Evolutionary conservation across 2,888 invertebrate genomes (phyloP), one percentile per base, ranked within the genome.

Genomic region (Sycophila texana): DNA sequence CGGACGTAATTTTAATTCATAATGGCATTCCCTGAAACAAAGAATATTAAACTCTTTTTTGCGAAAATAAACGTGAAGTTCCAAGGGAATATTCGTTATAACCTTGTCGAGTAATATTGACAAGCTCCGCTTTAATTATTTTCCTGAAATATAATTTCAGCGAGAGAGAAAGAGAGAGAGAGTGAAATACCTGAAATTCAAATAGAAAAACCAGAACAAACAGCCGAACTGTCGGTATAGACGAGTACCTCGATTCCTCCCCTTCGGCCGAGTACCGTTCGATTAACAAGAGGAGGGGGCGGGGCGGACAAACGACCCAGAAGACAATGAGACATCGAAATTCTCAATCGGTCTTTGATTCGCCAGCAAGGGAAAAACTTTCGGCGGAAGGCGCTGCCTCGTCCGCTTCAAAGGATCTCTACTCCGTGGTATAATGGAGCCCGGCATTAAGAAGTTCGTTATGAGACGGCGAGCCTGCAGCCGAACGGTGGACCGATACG

Each of bases 271-370:
- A 53, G n/a, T 16, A 14, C 26, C 22, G 22, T 14, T 22, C 60
- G 60, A 22, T 20, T 60, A 22, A 22, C 60, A 22, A 14, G 60
- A 14, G 60, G 14, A 22, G 13, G 13, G 12, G n/a, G 39, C 10
- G 22, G 20, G 39, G 12, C 53, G 67, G 20, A 18, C 12, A 20
- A 14, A 14, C 7, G 47, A 57, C 55, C 47, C 3, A 20, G 67
- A 12, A 39, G 7, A 76, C 61, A 70, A 75, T 26, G 53, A 68
- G 55, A 26, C 66, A 58, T 55, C 51, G 67, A 68, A n/a, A 61
- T 70, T 70, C 55, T 76, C 75, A 76, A 76, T 76, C 61, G 47
- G 51, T 22, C 53, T 67, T 75, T 67, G 66, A 67, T 67, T 74
- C 20, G 13, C 55, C 55, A 7, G 55, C 16, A 16, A 61, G n/a